Conservation (phyloP, 2,888 invertebrate species). For the Ophioninae sp. region DNA sequence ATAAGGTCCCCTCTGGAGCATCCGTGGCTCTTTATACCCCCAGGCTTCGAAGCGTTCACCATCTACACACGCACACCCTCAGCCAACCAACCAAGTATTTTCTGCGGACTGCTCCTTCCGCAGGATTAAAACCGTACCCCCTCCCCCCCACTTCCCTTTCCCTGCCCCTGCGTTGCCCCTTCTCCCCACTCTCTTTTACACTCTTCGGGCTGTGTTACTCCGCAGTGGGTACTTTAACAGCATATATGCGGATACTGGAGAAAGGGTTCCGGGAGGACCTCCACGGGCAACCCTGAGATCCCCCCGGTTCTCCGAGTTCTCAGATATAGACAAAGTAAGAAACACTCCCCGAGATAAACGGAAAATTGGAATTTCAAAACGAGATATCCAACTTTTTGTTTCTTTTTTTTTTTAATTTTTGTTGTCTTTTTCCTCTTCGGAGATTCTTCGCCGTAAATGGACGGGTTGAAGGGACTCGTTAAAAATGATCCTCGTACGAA, state of each 20-base stretch:
- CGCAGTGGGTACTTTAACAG: slow-evolving; percentile 28
- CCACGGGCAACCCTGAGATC: slow-evolving; percentile 55
- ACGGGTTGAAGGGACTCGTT: slow-evolving; percentile 2
- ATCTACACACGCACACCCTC: slow-evolving; percentile 4
- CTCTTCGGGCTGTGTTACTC: slow-evolving; percentile 37
- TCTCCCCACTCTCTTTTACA: slow-evolving; percentile 18
- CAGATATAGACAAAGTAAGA: slow-evolving; percentile 39
- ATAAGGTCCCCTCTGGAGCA: slow-evolving; percentile 64
- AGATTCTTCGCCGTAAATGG: slow-evolving; percentile 19
- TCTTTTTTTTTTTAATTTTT: too few species aligned
- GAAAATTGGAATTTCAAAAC: slow-evolving; percentile 41
- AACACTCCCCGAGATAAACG: slow-evolving; percentile 24
- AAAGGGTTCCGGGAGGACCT: slow-evolving; percentile 59
- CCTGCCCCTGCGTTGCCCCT: slow-evolving; percentile 12
- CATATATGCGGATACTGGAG: slow-evolving; percentile 40
- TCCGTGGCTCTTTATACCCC: slow-evolving; percentile 40
- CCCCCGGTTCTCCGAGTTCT: slow-evolving; percentile 50
- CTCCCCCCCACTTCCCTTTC: slow-evolving; percentile 5
- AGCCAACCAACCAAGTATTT: slow-evolving; percentile 45
- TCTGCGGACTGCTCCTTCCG: slow-evolving; percentile 50
- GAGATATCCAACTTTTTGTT: slow-evolving; percentile 33
- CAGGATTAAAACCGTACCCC: slow-evolving; percentile 50
- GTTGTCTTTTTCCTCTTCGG: not conserved
- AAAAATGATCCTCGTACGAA: slow-evolving; percentile 15
- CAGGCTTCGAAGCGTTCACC: slow-evolving; percentile 26